Evolutionary conservation across 2,113 vertebrate genomes (phyloP), one percentile per base, ranked within the genome.

Genomic region (Oryzias melastigma): DNA sequence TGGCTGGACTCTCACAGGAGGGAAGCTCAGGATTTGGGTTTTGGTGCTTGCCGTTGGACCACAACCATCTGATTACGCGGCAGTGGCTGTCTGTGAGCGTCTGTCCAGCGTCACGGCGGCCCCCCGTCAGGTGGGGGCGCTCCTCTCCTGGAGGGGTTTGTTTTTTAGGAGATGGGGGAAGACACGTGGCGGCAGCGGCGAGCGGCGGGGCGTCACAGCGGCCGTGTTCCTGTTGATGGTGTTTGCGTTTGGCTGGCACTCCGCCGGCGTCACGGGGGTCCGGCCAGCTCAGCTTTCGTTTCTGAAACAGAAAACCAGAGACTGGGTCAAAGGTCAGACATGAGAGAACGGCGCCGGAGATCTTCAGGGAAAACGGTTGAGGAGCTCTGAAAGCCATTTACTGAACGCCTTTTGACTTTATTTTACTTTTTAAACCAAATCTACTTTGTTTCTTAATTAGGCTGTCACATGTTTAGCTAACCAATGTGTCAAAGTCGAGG

Each of bases 271-370:
- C n/a, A 50, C 85, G 62, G 0, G 63, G 42, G 45, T 89, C 79
- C 1, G 68, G 61, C 83, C 89, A 89, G 83, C 75, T 91, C 62
- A 90, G 52, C 63, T 88, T 90, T 69, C 89, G 83, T 52, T 92
- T 92, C 90, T 91, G 81, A 35, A 73, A 65, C 17, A n/a, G 27
- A 25, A 62, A 51, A 50, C 52, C 2, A 72, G 43, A 15, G 58
- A 62, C 25, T 54, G 22, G 13, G 45, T 49, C 16, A 24, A 57
- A 45, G 44, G 16, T 29, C 24, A 51, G 16, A 6, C 14, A 46
- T 52, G 25, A 25, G 52, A 43, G 13, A 12, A 35, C 45, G 3
- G 27, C n/a, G 22, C 20, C 35, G 35, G 15, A 60, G 58, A 25
- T 45, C 43, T 45, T 17, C 4, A 45, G 17, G 5, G 16, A 44